These are phyloP conservation scores for Sesamia inferens DNA, from an alignment of 2,888 invertebrate species.

Conservation along the genomic window DNA sequence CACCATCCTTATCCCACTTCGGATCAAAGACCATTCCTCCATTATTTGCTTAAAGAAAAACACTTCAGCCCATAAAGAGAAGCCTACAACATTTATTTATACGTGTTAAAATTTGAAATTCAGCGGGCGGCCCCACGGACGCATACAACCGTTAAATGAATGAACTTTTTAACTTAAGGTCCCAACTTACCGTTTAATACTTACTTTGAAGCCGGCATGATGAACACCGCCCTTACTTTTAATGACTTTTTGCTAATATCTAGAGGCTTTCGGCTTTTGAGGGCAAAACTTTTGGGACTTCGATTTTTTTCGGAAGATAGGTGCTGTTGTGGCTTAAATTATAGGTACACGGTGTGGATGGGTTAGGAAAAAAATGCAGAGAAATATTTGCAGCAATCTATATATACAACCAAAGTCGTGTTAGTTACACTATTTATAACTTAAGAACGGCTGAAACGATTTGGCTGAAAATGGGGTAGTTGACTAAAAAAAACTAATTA, in stretches of 20 bases:
- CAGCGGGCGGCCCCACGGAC: conserved; percentile 73
- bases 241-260: conserved; percentile 90
- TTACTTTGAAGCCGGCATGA: conserved; percentile 86
- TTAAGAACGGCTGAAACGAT: too few species aligned
- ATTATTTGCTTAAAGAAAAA: conserved; percentile 8
- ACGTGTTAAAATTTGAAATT: conserved; percentile 82
- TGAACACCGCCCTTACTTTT: conserved; percentile 89
- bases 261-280: conserved; percentile 77
- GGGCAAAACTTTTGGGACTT: conserved; percentile 74
- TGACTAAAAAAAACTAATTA: too few species aligned
- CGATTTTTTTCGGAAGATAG: conserved; percentile 60
- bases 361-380: not conserved
- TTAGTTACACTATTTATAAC: too few species aligned
- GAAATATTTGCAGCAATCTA: not conserved
- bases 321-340: conserved; percentile 22
- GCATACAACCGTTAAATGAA: conserved; percentile 89
- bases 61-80: conserved; percentile 16
- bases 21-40: not conserved
- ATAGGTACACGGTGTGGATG: conserved; percentile 8
- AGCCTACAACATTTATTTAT: conserved; percentile 58
- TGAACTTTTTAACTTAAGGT: conserved; percentile 89
- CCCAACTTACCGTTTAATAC: conserved; percentile 83
- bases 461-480: too few species aligned
- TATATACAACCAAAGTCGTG: too few species aligned
- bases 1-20: not conserved